Evolutionary conservation across 1,140 invertebrate species (phyloP).

Genomic region (Saccostrea cuccullata): DNA sequence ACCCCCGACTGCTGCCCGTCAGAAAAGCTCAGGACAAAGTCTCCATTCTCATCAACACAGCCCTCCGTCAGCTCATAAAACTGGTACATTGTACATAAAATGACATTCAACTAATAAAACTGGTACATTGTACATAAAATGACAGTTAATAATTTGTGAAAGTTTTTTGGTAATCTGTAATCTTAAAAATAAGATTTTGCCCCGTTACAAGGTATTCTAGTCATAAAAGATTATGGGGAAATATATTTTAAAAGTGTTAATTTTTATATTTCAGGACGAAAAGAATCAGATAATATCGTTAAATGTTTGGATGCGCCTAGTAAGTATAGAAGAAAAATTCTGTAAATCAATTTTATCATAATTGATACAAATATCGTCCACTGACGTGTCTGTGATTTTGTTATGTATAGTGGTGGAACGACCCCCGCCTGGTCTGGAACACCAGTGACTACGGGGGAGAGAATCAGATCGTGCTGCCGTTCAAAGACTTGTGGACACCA

Average conservation of each 20-base stretch:
- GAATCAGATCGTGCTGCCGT: slow-evolving; percentile 78
- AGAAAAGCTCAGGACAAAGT: background rate
- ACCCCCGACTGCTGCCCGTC: background rate
- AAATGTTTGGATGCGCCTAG: slow-evolving; percentile 48
- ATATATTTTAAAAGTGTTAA: background rate
- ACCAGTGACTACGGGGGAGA: slow-evolving; percentile 77
- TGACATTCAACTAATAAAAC: too few species aligned
- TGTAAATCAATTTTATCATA: too few species aligned
- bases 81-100: background rate
- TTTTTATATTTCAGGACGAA: slow-evolving; percentile 51
- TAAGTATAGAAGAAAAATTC: slow-evolving; percentile 34
- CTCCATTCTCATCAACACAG: slow-evolving; percentile 1
- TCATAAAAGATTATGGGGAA: background rate
- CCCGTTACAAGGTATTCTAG: background rate
- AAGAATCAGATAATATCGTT: slow-evolving; percentile 48
- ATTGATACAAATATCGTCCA: too few species aligned
- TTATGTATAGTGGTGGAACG: slow-evolving; percentile 78
- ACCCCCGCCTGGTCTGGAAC: slow-evolving; percentile 80
- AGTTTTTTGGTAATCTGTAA: background rate
- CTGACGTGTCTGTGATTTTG: background rate
- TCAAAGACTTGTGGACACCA: slow-evolving; percentile 80
- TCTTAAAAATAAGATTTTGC: background rate
- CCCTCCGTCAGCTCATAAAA: slow-evolving; percentile 1
- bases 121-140: too few species aligned
- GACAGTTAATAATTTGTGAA: too few species aligned